phyloP scores from a whole-genome alignment of 2,113 vertebrate genomes.

The Macroglossus sobrinus region DNA sequence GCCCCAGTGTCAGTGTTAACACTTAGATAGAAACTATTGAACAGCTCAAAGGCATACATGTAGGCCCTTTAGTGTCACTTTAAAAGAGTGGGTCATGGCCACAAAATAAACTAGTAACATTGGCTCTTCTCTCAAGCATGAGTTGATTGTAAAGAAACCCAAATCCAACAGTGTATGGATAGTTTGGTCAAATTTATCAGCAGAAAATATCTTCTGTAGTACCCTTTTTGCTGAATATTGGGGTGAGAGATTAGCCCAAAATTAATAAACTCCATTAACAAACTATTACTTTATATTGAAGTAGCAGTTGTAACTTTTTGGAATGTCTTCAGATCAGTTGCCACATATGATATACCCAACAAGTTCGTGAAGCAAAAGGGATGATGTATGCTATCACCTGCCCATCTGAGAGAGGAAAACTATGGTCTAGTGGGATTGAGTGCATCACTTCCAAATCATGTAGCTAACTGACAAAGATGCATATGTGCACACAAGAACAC shows the following conservation, averaged over 20 bases:
- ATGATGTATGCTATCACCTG: not conserved
- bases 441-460: not conserved
- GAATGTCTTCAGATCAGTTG: not conserved
- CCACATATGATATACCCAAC: not conserved
- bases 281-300: not conserved
- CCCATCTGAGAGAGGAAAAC: not conserved
- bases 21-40: not conserved
- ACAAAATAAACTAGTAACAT: not conserved
- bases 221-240: not conserved
- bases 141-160: not conserved
- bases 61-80: not conserved
- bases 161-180: not conserved
- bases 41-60: not conserved
- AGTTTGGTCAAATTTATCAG: not conserved
- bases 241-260: not conserved
- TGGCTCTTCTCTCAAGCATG: not conserved
- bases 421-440: not conserved
- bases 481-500: not conserved
- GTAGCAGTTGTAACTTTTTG: not conserved
- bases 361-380: not conserved
- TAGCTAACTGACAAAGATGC: not conserved
- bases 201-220: not conserved
- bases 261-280: not conserved
- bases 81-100: not conserved
- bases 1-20: not conserved